Percentiles rank a stretch among this genome's conserved stretches.
Evolutionary conservation across 2,113 vertebrate genomes (phyloP).

Genomic region (Patagioenas fasciata): DNA sequence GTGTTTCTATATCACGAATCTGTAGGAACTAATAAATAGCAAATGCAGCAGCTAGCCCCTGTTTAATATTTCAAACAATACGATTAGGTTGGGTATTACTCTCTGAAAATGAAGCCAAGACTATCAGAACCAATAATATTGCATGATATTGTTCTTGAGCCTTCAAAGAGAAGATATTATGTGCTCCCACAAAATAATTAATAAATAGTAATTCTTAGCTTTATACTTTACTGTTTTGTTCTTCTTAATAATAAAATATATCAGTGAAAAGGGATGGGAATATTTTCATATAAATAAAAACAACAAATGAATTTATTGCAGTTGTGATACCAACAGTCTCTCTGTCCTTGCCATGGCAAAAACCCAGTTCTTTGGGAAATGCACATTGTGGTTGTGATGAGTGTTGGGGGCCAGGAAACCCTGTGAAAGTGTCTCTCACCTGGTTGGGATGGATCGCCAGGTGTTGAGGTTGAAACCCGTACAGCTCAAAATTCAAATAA

Average conservation of each 20-base stretch:
- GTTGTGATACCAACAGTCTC: too few relatives aligned
- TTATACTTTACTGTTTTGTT: not conserved
- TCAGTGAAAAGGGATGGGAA: not conserved
- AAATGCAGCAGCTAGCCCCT: not conserved
- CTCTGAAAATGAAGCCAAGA: not conserved
- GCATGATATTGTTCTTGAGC: not conserved
- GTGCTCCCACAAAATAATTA: not conserved
- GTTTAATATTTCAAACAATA: not conserved
- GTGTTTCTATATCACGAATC: not conserved
- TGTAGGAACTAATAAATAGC: not conserved
- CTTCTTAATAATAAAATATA: not conserved
- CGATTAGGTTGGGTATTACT: not conserved
- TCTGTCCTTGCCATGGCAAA: not conserved
- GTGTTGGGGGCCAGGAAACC: not conserved
- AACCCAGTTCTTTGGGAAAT: not conserved
- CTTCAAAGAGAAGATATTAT: not conserved
- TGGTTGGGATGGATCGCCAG: not conserved
- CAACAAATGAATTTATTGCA: not conserved
- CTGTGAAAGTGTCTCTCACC: not conserved
- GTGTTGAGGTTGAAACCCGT: not conserved
- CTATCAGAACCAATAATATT: not conserved
- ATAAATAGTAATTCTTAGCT: not conserved
- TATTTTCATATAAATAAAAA: not conserved
- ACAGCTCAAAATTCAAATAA: not conserved
- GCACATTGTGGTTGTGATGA: accelerated